These are phyloP conservation scores for Orestias chungarensis DNA, from an alignment of 2,797 vertebrate species.

Conservation along the genomic window DNA sequence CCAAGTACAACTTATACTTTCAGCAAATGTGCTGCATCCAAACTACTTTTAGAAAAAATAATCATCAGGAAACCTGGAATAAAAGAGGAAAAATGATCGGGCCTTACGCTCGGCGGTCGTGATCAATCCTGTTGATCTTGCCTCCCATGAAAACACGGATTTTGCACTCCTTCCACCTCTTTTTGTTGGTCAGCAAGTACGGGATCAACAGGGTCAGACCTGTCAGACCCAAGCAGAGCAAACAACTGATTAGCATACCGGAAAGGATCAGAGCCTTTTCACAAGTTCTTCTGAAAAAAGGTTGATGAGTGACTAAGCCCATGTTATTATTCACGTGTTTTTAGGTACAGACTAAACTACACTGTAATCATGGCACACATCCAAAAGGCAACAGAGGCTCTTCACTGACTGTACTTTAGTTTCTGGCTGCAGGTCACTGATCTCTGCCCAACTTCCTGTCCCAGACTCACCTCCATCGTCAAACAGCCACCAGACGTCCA, in stretches of 20 bases:
- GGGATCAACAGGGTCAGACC: constrained; percentile 96
- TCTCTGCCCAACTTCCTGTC: background rate
- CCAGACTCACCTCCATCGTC: constrained; percentile 91
- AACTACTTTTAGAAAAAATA: background rate
- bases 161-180: constrained; percentile 97
- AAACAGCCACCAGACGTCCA: constrained; percentile 99
- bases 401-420: background rate
- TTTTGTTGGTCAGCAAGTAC: constrained; percentile 96
- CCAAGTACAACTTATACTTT: background rate
- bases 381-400: background rate
- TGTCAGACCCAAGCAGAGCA: constrained; percentile 52
- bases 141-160: constrained; percentile 98
- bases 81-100: background rate
- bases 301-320: too few relatives aligned
- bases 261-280: background rate
- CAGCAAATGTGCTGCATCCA: too few relatives aligned
- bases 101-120: constrained; percentile 95
- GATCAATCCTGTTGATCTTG: constrained; percentile 98
- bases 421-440: background rate
- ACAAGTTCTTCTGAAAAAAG: too few relatives aligned
- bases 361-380: background rate
- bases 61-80: background rate
- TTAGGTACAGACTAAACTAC: background rate
- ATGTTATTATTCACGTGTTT: background rate
- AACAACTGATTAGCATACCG: background rate